These are phyloP conservation scores for Orthosia gothica DNA, from an alignment of 2,888 invertebrate species.

Conservation along the genomic window DNA sequence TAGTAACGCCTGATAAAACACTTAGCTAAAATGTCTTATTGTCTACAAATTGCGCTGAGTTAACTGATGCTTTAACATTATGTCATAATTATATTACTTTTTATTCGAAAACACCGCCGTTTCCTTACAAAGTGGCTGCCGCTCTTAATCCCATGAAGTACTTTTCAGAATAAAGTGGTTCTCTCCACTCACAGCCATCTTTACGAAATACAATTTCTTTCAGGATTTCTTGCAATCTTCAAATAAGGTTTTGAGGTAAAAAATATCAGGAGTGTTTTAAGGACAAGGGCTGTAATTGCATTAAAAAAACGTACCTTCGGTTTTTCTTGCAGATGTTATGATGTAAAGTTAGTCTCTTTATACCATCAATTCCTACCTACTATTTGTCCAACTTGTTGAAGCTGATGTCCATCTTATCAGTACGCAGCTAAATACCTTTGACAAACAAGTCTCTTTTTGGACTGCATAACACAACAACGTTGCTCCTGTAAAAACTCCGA, in stretches of 20 bases:
- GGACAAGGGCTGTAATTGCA: neutral
- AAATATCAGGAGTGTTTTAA: neutral
- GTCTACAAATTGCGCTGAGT: too few relatives aligned
- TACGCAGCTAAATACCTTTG: too few relatives aligned
- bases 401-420: too few relatives aligned
- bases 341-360: neutral
- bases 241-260: slow-evolving; percentile 1
- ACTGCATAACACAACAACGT: too few relatives aligned
- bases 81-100: slow-evolving; percentile 28
- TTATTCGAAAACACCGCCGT: slow-evolving; percentile 43
- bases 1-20: too few relatives aligned
- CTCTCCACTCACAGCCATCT: slow-evolving; percentile 21
- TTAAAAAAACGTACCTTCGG: neutral
- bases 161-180: slow-evolving; percentile 44
- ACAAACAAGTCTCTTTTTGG: too few relatives aligned
- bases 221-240: neutral
- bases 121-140: neutral
- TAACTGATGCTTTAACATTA: too few relatives aligned
- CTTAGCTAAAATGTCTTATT: too few relatives aligned
- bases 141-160: slow-evolving; percentile 32
- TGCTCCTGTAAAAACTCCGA: too few relatives aligned
- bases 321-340: neutral
- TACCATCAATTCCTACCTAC: too few relatives aligned
- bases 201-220: slow-evolving; percentile 49
- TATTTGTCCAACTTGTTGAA: too few relatives aligned